A percentile compares a stretch with the other conserved stretches of the same genome.
Conservation (phyloP, 2,888 invertebrate species). For the Xanthorhoe spadicearia region DNA sequence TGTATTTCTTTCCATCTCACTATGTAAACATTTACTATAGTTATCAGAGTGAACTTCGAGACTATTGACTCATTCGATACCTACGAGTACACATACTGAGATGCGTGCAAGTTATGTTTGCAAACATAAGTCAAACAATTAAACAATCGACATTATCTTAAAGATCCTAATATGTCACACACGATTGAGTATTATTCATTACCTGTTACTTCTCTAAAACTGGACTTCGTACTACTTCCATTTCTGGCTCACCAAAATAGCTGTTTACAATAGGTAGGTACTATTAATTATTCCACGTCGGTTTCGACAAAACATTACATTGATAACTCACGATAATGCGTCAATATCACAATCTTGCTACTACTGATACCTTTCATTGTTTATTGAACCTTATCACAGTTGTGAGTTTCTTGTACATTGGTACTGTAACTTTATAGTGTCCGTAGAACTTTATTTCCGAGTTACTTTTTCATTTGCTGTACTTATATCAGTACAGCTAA, state of each 20-base stretch:
- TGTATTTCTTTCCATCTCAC: background rate
- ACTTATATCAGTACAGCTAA: background rate
- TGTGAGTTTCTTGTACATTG: slow-evolving; percentile 13
- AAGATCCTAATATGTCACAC: background rate
- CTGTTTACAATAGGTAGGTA: slow-evolving; percentile 1
- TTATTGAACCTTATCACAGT: slow-evolving; percentile 20
- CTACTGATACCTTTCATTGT: slow-evolving; percentile 12
- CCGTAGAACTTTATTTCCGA: background rate
- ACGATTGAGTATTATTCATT: background rate
- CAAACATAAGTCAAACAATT: slow-evolving; percentile 6
- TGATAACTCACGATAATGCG: slow-evolving; percentile 10
- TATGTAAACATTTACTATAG: background rate
- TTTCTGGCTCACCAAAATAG: slow-evolving; percentile 31
- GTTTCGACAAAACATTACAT: slow-evolving; percentile 1
- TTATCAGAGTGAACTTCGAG: slow-evolving; percentile 2
- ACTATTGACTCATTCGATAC: background rate
- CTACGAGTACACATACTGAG: too few relatives aligned
- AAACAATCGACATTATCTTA: slow-evolving; percentile 6
- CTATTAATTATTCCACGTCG: background rate
- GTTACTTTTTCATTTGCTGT: slow-evolving; percentile 3
- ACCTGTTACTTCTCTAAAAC: slow-evolving; percentile 8
- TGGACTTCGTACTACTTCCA: slow-evolving; percentile 30
- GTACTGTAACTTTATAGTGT: slow-evolving; percentile 4
- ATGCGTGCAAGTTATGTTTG: slow-evolving; percentile 5
- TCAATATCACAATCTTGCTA: slow-evolving; percentile 13